phyloP scores from a whole-genome alignment of 1,140 invertebrate genomes.

The Drosophila eugracilis region DNA sequence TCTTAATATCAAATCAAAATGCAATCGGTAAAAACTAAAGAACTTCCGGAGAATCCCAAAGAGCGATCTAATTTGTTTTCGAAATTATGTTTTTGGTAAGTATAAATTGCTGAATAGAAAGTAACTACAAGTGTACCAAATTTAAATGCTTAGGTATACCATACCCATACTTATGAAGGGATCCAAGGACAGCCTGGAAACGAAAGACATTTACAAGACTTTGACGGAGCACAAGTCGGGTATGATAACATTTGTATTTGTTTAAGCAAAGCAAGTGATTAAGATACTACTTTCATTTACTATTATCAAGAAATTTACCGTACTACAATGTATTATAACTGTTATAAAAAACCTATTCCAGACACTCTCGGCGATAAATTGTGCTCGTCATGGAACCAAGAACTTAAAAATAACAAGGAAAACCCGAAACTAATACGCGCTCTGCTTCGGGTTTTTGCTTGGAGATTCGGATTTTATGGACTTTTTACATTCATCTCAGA shows the following conservation, averaged over 20 bases:
- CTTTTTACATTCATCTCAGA: too few species aligned
- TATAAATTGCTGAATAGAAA: too few species aligned
- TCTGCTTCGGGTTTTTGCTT: slow-evolving; percentile 62
- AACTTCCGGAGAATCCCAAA: slow-evolving; percentile 77
- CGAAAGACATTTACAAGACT: slow-evolving; percentile 86
- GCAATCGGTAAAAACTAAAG: slow-evolving; percentile 69
- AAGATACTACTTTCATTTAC: too few species aligned
- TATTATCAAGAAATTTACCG: too few species aligned
- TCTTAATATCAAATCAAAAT: slow-evolving; percentile 25
- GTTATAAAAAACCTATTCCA: too few species aligned
- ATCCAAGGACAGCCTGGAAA: slow-evolving; percentile 85
- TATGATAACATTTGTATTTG: slow-evolving; percentile 4
- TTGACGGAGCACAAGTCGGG: slow-evolving; percentile 86
- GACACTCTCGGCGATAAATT: slow-evolving; percentile 69
- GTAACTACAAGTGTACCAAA: background rate
- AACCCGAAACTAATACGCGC: slow-evolving; percentile 63
- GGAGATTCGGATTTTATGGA: too few species aligned
- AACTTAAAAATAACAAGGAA: slow-evolving; percentile 43
- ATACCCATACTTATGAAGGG: slow-evolving; percentile 86
- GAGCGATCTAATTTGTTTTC: slow-evolving; percentile 69
- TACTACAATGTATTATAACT: too few species aligned
- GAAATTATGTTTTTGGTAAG: slow-evolving; percentile 75
- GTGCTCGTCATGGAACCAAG: slow-evolving; percentile 60
- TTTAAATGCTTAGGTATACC: slow-evolving; percentile 81
- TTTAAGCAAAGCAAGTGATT: too few species aligned